phyloP scores from a whole-genome alignment of 2,888 invertebrate species.

The Callyntrura guangdongensis region DNA sequence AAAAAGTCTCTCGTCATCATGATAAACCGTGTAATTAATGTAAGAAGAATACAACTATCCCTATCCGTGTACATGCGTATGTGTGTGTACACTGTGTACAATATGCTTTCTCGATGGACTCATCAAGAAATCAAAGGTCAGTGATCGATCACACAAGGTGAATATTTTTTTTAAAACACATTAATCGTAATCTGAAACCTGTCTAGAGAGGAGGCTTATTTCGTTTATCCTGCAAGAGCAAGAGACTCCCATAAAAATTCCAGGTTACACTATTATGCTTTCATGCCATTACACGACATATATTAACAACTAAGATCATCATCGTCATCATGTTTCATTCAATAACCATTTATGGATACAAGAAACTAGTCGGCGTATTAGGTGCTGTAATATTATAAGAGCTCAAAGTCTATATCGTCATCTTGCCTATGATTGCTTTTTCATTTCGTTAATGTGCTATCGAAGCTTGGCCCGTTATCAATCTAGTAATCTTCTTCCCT shows the following conservation, averaged over 20 bases:
- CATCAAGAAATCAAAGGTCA: constrained; percentile 58
- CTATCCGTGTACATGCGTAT: too few relatives aligned
- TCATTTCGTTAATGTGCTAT: too few relatives aligned
- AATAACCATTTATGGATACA: constrained; percentile 33
- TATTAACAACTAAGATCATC: neutral
- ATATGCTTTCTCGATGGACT: constrained; percentile 28
- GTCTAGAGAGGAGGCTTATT: neutral
- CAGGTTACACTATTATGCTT: constrained; percentile 47
- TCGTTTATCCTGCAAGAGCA: constrained; percentile 20
- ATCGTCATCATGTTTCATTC: too few relatives aligned
- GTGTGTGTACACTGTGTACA: neutral
- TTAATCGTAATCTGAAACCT: constrained; percentile 62
- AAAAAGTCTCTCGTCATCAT: too few relatives aligned
- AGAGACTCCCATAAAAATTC: constrained; percentile 64
- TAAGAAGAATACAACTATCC: neutral
- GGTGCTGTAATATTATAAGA: too few relatives aligned
- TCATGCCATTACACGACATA: constrained; percentile 42
- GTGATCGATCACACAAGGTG: constrained; percentile 54
- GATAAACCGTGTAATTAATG: constrained; percentile 1
- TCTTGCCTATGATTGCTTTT: too few relatives aligned
- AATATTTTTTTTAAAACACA: constrained; percentile 30
- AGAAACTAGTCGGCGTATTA: constrained; percentile 1
- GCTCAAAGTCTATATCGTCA: too few relatives aligned
- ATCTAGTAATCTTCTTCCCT: too few relatives aligned
- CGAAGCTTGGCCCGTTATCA: too few relatives aligned